phyloP scores from a whole-genome alignment of 2,888 invertebrate genomes.

The Nymphalis urticae region DNA sequence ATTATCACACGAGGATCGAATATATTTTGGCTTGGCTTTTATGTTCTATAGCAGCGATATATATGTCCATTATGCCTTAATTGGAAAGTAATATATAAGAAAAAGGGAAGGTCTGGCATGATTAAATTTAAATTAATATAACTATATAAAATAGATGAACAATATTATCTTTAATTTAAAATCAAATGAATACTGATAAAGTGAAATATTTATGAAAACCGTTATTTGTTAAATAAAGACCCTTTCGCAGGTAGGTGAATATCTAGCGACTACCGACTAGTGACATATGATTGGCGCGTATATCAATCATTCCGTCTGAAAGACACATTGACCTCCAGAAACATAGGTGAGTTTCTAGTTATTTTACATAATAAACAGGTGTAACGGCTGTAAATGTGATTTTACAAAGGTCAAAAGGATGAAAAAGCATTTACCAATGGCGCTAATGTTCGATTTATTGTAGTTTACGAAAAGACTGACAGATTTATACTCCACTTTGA shows the following conservation, averaged over 20 bases:
- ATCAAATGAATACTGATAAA: no score
- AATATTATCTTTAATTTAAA: not conserved
- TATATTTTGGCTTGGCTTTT: slow-evolving; percentile 45
- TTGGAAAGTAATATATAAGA: slow-evolving; percentile 1
- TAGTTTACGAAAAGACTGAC: slow-evolving; percentile 59
- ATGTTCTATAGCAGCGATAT: slow-evolving; percentile 21
- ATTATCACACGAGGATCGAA: slow-evolving; percentile 48
- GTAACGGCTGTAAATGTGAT: slow-evolving; percentile 53
- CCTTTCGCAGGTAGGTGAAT: slow-evolving; percentile 21
- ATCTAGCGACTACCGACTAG: slow-evolving; percentile 27
- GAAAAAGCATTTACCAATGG: slow-evolving; percentile 44
- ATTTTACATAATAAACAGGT: slow-evolving; percentile 49
- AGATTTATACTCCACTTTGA: slow-evolving; percentile 24
- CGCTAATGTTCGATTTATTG: slow-evolving; percentile 35
- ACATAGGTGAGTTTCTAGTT: slow-evolving; percentile 61
- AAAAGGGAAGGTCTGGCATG: not conserved
- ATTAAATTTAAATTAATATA: slow-evolving; percentile 7
- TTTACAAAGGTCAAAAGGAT: slow-evolving; percentile 53
- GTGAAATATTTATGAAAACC: not conserved
- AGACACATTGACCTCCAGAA: slow-evolving; percentile 69
- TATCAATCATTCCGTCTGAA: slow-evolving; percentile 48
- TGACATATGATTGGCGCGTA: slow-evolving; percentile 63
- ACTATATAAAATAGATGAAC: not conserved
- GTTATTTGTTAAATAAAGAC: slow-evolving; percentile 1
- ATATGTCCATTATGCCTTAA: slow-evolving; percentile 21